Percentiles rank a stretch among this genome's conserved stretches.
Evolutionary conservation across 2,113 vertebrate genomes (phyloP).

Genomic region (Nannobrachium achirus): DNA sequence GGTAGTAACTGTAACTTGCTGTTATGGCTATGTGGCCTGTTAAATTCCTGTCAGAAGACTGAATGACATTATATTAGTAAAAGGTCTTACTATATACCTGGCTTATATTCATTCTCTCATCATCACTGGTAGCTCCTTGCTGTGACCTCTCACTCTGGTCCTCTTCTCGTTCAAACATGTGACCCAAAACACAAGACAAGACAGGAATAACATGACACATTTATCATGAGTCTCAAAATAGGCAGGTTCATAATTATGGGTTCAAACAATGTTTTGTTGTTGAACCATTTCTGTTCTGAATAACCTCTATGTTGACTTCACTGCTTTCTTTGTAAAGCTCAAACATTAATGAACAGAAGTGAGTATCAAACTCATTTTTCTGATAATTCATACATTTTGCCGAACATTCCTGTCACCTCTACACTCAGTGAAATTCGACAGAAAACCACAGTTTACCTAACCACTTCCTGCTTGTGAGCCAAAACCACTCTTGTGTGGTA

Average conservation of each 20-base stretch:
- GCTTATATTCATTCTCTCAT: constrained; percentile 26
- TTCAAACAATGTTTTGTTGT: too few species aligned
- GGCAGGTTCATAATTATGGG: too few species aligned
- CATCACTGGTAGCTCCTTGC: constrained; percentile 39
- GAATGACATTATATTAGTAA: constrained; percentile 31
- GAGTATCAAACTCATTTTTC: too few species aligned
- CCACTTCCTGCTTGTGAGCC: constrained; percentile 80
- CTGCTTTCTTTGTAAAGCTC: too few species aligned
- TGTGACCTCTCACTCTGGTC: constrained; percentile 51
- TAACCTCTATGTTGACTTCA: too few species aligned
- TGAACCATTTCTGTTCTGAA: too few species aligned
- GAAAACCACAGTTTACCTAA: constrained; percentile 82
- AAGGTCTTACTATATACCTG: constrained; percentile 54
- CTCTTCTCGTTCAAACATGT: constrained; percentile 51
- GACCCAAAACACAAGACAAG: constrained; percentile 9
- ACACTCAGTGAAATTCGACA: constrained; percentile 71
- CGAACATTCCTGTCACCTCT: constrained; percentile 9
- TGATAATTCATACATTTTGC: constrained; percentile 26
- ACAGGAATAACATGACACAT: background rate
- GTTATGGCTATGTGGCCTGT: background rate
- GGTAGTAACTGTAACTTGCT: constrained; percentile 8
- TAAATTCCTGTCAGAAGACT: constrained; percentile 38
- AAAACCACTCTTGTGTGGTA: constrained; percentile 61
- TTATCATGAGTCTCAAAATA: background rate
- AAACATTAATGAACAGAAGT: too few species aligned